These are phyloP conservation scores for Thalassoma bifasciatum DNA, from an alignment of 2,113 vertebrate species.

Conservation along the genomic window DNA sequence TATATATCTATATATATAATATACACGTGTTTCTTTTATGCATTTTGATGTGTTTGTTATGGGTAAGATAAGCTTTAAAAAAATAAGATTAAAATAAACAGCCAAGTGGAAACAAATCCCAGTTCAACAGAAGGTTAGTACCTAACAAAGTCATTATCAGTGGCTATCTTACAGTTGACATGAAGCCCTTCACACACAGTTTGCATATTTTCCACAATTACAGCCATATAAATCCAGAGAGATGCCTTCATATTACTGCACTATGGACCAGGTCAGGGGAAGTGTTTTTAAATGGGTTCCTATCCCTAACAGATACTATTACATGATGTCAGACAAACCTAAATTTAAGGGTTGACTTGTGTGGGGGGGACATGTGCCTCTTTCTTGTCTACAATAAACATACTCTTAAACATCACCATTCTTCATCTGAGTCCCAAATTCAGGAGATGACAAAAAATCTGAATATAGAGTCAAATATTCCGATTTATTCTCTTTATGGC, in stretches of 20 bases:
- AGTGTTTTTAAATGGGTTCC: slow-evolving; percentile 18
- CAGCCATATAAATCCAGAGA: slow-evolving; percentile 69
- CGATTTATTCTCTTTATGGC: slow-evolving; percentile 60
- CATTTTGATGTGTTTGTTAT: slow-evolving; percentile 73
- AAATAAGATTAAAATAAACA: slow-evolving; percentile 36
- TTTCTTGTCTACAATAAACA: background rate
- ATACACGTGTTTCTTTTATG: slow-evolving; percentile 80
- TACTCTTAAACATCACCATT: background rate
- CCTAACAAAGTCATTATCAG: slow-evolving; percentile 65
- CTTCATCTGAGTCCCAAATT: slow-evolving; percentile 32
- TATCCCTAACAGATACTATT: slow-evolving; percentile 19
- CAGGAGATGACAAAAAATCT: slow-evolving; percentile 8
- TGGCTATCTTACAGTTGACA: slow-evolving; percentile 73
- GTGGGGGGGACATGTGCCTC: background rate
- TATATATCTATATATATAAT: slow-evolving; percentile 74
- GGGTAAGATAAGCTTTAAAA: slow-evolving; percentile 57
- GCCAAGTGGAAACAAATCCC: slow-evolving; percentile 65
- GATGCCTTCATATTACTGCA: slow-evolving; percentile 59
- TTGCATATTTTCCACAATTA: slow-evolving; percentile 81
- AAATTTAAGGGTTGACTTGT: slow-evolving; percentile 7
- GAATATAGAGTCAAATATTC: slow-evolving; percentile 34
- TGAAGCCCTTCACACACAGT: slow-evolving; percentile 82
- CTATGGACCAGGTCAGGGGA: slow-evolving; percentile 34
- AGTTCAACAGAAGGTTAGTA: slow-evolving; percentile 71
- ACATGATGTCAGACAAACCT: slow-evolving; percentile 7